These are phyloP conservation scores for Pectinophora gossypiella DNA, from an alignment of 1,140 invertebrate species.

Conservation along the genomic window DNA sequence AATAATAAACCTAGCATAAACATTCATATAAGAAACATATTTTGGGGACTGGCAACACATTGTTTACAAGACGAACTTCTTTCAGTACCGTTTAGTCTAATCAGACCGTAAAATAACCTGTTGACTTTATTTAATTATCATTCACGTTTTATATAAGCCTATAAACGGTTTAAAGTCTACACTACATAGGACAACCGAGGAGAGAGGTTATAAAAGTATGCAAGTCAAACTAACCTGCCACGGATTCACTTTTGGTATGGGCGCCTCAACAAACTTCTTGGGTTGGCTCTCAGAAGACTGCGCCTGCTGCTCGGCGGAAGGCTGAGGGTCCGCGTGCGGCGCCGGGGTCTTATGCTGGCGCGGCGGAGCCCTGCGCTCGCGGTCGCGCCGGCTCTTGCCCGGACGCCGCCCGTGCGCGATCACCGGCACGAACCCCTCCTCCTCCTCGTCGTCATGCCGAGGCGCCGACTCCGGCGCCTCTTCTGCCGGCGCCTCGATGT, in stretches of 20 bases:
- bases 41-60: too few species aligned
- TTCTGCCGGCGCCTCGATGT: slow-evolving; percentile 54
- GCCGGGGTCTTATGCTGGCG: slow-evolving; percentile 46
- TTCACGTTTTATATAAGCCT: too few species aligned
- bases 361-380: slow-evolving; percentile 51
- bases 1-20: too few species aligned
- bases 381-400: slow-evolving; percentile 49
- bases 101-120: too few species aligned
- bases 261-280: slow-evolving; percentile 78
- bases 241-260: slow-evolving; percentile 77
- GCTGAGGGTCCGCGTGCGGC: slow-evolving; percentile 36
- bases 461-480: slow-evolving; percentile 47
- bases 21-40: too few species aligned
- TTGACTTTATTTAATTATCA: too few species aligned
- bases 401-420: slow-evolving; percentile 59
- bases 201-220: not conserved
- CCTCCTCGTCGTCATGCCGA: slow-evolving; percentile 54
- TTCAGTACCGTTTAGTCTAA: too few species aligned
- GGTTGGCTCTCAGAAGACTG: slow-evolving; percentile 47
- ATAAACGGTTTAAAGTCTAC: too few species aligned
- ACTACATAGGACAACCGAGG: too few species aligned
- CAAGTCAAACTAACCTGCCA: slow-evolving; percentile 73
- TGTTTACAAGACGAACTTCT: too few species aligned
- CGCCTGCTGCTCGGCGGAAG: slow-evolving; percentile 39
- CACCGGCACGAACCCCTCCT: slow-evolving; percentile 72